Conservation (phyloP, 2,888 invertebrate genomes). For the Ferdinandea cuprea region DNA sequence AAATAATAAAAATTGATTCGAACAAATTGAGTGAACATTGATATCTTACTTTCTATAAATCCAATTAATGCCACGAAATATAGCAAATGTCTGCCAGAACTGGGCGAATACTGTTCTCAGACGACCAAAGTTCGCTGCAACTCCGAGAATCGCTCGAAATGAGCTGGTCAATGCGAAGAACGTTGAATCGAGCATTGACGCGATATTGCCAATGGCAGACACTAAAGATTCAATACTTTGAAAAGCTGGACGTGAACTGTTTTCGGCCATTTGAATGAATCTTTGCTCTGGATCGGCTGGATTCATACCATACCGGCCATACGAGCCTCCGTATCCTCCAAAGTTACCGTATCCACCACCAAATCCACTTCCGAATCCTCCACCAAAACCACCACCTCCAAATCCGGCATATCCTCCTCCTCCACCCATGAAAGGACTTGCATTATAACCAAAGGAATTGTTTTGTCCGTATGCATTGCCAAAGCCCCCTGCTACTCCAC, state of each 20-base stretch:
- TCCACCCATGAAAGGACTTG: slow-evolving; percentile 55
- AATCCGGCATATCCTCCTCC: slow-evolving; percentile 39
- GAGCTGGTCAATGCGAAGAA: slow-evolving; percentile 98
- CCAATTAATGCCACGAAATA: slow-evolving; percentile 92
- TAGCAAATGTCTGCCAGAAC: slow-evolving; percentile 93
- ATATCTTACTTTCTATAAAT: slow-evolving; percentile 86
- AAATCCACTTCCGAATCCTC: slow-evolving; percentile 77
- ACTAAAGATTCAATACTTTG: slow-evolving; percentile 97
- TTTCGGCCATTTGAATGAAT: slow-evolving; percentile 94
- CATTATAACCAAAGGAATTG: slow-evolving; percentile 26
- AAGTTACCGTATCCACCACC: slow-evolving; percentile 77
- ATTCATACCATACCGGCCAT: slow-evolving; percentile 80
- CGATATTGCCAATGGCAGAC: slow-evolving; percentile 95
- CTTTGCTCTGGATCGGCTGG: slow-evolving; percentile 82
- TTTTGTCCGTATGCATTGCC: slow-evolving; percentile 66
- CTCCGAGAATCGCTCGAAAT: slow-evolving; percentile 96
- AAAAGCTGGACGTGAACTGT: slow-evolving; percentile 95
- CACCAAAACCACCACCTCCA: slow-evolving; percentile 70
- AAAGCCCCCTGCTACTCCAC: slow-evolving; percentile 59
- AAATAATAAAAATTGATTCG: not conserved
- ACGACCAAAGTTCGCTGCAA: slow-evolving; percentile 96
- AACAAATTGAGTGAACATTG: not conserved
- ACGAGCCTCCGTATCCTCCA: slow-evolving; percentile 78
- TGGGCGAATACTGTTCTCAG: slow-evolving; percentile 92
- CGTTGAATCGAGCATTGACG: slow-evolving; percentile 98